Evolutionary conservation across 2,888 invertebrate genomes (phyloP), one percentile per base, ranked within the genome.

Genomic region (Lochmaea crataegi): DNA sequence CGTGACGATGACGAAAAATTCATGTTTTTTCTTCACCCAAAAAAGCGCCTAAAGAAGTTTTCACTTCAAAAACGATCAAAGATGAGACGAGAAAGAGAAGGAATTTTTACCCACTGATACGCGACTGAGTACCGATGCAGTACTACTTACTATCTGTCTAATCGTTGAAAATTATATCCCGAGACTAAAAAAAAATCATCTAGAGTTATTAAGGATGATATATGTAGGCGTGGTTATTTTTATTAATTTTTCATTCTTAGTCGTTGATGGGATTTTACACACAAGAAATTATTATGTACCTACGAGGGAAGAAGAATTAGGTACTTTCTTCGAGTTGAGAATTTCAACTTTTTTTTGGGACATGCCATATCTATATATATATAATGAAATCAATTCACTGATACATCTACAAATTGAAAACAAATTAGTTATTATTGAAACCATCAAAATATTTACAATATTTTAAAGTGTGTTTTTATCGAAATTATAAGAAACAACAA

Each of bases 181-280:
- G 38, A 61, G 60, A 68, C 60, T 14, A 45, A 51, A 68, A n/a
- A 68, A 68, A 68, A 70, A 65, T 64, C 63, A n/a, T 70, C 61
- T 63, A 18, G 70, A 70, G 64, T 70, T 70, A 64, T 70, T 64
- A 70, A 56, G 42, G 57, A 61, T 56, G 64, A 53, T 51, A 53
- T 51, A 45, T 63, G 69, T 69, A 63, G 76, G 74, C 76, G 76
- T 72, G 76, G 74, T 45, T 22, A 41, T 48, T 76, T 72, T 76
- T 70, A 76, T 76, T 68, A 76, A 74, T 76, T 76, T 76, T 76
- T 76, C 76, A 72, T 74, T 68, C 56, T 42, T 65, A 56, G 58
- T 45, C 68, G 67, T 72, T 72, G 74, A 70, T 68, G 68, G 64
- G 64, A 58, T 73, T 71, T 67, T 65, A 65, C 63, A 56, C 57